Conservation (phyloP, 2,888 invertebrate species). For the Emmelina monodactyla region DNA sequence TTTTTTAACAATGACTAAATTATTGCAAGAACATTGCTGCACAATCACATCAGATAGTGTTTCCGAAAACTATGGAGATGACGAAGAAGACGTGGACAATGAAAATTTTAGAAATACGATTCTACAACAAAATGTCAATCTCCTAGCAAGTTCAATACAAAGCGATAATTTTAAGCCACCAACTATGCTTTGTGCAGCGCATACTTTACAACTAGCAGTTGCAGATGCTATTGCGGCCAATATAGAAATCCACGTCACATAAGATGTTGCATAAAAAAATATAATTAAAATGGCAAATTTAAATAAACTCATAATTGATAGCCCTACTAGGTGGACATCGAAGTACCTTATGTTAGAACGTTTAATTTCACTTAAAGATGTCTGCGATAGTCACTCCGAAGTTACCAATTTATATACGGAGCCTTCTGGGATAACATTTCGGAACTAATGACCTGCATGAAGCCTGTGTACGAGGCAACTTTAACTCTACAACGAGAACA, state of each 20-base stretch:
- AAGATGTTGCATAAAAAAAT: conserved; percentile 3
- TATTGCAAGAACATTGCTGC: background rate
- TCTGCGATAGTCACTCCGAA: background rate
- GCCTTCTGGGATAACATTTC: background rate
- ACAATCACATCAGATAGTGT: too few species aligned
- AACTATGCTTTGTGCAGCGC: conserved; percentile 12
- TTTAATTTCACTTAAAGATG: background rate
- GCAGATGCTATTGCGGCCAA: conserved; percentile 8
- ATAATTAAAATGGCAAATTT: conserved; percentile 3
- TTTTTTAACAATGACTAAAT: background rate
- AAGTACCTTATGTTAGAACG: conserved; percentile 7
- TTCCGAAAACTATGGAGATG: background rate
- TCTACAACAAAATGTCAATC: background rate
- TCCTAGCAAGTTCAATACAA: background rate
- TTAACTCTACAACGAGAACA: background rate
- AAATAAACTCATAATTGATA: conserved; percentile 7
- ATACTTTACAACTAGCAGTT: conserved; percentile 10
- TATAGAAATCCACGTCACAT: background rate
- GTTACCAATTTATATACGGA: background rate
- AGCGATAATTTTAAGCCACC: conserved; percentile 4
- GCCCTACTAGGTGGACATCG: conserved; percentile 8
- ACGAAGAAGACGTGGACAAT: background rate
- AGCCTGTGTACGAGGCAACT: background rate
- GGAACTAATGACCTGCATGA: background rate
- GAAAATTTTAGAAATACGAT: background rate